phyloP scores from a whole-genome alignment of 2,888 invertebrate genomes.

The Altica lythri region DNA sequence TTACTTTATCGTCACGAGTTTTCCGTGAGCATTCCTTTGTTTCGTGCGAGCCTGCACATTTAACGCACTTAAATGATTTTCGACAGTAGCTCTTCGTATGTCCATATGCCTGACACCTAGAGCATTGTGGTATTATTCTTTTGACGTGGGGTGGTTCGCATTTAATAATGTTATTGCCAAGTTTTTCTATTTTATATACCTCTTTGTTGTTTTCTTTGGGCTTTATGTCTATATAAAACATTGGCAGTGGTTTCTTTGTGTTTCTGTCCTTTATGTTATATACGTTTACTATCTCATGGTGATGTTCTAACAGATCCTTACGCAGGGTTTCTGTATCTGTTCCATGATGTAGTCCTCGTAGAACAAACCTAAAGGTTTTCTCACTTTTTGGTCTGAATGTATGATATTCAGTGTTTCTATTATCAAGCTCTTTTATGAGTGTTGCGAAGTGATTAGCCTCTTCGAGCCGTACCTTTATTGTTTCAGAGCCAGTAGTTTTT shows the following conservation, averaged over 20 bases:
- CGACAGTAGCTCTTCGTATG: conserved; percentile 37
- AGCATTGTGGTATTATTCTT: conserved; percentile 34
- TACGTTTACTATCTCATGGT: conserved; percentile 1
- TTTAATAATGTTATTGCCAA: conserved; percentile 8
- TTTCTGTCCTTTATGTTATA: conserved; percentile 5
- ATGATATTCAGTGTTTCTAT: conserved; percentile 12
- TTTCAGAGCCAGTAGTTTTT: conserved; percentile 7
- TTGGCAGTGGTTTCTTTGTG: conserved; percentile 16
- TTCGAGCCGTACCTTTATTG: conserved; percentile 9
- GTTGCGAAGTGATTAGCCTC: conserved; percentile 1
- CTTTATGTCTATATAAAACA: conserved; percentile 12
- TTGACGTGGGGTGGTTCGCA: conserved; percentile 15
- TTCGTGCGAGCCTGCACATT: conserved; percentile 35
- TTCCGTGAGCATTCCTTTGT: conserved; percentile 34
- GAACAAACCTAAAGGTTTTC: conserved; percentile 4
- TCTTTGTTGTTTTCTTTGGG: conserved; percentile 16
- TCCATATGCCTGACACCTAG: conserved; percentile 36
- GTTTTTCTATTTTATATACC: conserved; percentile 7
- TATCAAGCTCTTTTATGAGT: conserved; percentile 6
- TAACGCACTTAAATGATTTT: conserved; percentile 37
- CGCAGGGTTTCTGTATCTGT: conserved; percentile 2
- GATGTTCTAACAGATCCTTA: conserved; percentile 3
- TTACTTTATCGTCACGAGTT: conserved; percentile 26
- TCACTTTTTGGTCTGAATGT: conserved; percentile 11
- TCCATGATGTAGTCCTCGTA: no score